Conservation (phyloP, 2,113 vertebrate species). For the Psilopsiagon aurifrons region DNA sequence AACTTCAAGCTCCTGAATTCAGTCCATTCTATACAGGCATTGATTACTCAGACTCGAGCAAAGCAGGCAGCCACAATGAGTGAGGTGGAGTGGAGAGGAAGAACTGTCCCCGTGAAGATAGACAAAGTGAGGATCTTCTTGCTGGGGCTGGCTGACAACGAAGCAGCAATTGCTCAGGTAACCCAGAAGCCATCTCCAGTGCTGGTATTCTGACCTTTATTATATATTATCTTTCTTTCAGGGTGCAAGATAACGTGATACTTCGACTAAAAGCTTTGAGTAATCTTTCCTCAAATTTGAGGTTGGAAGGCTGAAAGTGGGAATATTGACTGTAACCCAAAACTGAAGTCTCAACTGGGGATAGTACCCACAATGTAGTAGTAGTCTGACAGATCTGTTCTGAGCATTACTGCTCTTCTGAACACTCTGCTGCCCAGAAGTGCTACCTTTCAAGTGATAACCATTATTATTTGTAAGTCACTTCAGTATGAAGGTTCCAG, state of each 20-base stretch:
- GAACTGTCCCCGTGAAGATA: conserved; percentile 91
- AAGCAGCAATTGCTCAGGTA: conserved; percentile 93
- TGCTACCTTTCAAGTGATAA: background rate
- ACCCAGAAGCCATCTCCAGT: background rate
- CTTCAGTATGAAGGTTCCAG: background rate
- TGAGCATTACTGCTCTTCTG: background rate
- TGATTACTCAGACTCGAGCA: conserved; percentile 95
- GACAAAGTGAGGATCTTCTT: conserved; percentile 96
- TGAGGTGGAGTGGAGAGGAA: conserved; percentile 94
- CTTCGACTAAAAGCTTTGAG: background rate
- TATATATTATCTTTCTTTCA: background rate
- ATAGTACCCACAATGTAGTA: background rate
- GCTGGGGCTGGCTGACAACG: conserved; percentile 90
- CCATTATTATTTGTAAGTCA: background rate
- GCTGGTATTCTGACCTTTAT: background rate
- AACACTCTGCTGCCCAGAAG: background rate
- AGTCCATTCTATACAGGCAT: conserved; percentile 66
- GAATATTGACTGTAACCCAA: background rate
- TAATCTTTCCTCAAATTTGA: background rate
- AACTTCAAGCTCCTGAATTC: background rate
- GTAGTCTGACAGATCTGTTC: background rate
- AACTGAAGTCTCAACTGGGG: background rate
- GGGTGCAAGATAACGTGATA: no score
- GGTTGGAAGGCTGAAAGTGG: background rate
- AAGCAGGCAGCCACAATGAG: conserved; percentile 98